A percentile compares a stretch with the other conserved stretches of the same genome.
Evolutionary conservation across 2,797 vertebrate genomes (phyloP).

Genomic region (Momotus momota): DNA sequence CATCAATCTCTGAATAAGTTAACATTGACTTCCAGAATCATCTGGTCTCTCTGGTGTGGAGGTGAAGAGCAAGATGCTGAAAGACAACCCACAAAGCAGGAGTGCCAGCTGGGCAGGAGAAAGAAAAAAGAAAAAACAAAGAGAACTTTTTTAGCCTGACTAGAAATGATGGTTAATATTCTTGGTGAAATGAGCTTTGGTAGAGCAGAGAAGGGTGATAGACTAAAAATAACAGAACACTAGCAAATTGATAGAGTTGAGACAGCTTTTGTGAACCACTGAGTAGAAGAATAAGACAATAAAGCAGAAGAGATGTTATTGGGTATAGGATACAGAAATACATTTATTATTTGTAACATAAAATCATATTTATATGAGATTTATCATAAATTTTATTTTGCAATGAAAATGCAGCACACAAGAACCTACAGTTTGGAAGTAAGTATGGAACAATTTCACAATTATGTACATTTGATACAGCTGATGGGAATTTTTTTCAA

Average conservation of each 20-base stretch:
- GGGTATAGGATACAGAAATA: not conserved
- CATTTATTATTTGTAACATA: not conserved
- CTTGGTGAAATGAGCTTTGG: not conserved
- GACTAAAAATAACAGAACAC: not conserved
- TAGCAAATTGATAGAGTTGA: not conserved
- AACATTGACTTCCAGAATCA: not conserved
- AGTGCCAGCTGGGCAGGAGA: not conserved
- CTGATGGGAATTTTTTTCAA: not conserved
- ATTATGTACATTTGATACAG: not conserved
- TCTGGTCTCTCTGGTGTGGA: not conserved
- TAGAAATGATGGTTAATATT: not conserved
- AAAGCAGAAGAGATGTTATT: not conserved
- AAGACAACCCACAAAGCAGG: not conserved
- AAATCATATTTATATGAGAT: not conserved
- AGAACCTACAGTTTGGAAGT: not conserved
- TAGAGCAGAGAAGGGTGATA: not conserved
- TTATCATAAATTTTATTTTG: not conserved
- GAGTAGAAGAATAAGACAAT: not conserved
- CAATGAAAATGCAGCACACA: not conserved
- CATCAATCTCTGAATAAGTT: constrained; percentile 28
- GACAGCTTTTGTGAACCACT: not conserved
- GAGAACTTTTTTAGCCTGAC: not conserved
- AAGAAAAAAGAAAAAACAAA: not conserved
- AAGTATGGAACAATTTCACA: not conserved
- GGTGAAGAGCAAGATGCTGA: not conserved